Conservation (phyloP, 2,797 vertebrate species). For the Gambelia wislizenii region DNA sequence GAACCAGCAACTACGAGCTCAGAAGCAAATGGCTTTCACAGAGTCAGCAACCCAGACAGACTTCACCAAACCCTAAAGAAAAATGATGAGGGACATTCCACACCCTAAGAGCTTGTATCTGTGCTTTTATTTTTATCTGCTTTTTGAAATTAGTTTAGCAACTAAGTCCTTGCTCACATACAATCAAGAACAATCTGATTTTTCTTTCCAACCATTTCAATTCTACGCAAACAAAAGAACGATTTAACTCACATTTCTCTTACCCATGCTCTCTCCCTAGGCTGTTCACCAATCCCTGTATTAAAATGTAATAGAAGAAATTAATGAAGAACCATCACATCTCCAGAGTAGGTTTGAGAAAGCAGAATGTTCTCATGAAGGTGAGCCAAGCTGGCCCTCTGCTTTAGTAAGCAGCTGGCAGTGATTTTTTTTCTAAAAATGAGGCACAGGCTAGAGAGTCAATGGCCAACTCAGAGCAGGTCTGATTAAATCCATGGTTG, state of each 20-base stretch:
- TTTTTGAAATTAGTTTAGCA: not conserved
- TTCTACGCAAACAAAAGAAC: not conserved
- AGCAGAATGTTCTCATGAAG: not conserved
- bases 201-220: not conserved
- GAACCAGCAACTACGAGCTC: slow-evolving; percentile 82
- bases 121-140: no score
- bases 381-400: no score
- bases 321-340: not conserved
- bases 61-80: rapidly evolving
- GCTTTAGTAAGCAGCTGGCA: no score
- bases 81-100: not conserved
- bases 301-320: not conserved
- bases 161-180: not conserved
- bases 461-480: no score
- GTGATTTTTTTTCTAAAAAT: no score
- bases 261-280: not conserved
- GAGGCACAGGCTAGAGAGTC: no score
- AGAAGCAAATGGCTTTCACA: slow-evolving; percentile 54
- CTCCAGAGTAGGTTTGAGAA: not conserved
- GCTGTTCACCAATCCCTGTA: not conserved
- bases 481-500: no score
- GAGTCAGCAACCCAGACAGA: slow-evolving; percentile 49
- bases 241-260: not conserved
- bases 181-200: no score
- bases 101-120: not conserved